Evolutionary conservation across 2,113 vertebrate genomes (phyloP).

Genomic region (Phyllostomus hastatus): DNA sequence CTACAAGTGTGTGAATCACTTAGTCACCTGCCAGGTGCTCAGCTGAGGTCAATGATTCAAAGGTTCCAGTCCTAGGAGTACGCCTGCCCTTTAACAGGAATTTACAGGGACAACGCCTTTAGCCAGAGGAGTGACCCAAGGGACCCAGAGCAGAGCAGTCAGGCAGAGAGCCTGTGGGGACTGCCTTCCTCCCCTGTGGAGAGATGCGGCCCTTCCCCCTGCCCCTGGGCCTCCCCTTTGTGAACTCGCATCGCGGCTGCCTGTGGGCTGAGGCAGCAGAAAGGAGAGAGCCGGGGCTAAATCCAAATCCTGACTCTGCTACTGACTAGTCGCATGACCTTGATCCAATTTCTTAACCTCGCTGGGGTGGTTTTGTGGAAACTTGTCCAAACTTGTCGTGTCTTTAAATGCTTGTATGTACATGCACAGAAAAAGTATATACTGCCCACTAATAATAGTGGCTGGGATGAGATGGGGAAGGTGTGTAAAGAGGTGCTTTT

Average conservation of each 20-base stretch:
- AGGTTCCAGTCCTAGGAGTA: slow-evolving; percentile 2
- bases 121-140: background rate
- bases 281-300: slow-evolving; percentile 2
- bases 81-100: background rate
- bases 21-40: slow-evolving; percentile 9
- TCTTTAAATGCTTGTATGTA: background rate
- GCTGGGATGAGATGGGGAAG: background rate
- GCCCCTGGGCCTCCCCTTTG: background rate
- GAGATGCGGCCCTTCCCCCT: background rate
- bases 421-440: background rate
- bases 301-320: background rate
- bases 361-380: slow-evolving; percentile 29
- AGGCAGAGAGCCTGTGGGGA: background rate
- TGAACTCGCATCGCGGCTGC: background rate
- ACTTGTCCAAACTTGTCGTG: background rate
- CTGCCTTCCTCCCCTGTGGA: background rate
- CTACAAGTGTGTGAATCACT: background rate
- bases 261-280: slow-evolving; percentile 53
- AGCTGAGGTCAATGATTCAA: slow-evolving; percentile 41
- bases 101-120: background rate
- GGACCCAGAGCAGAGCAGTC: background rate
- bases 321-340: background rate
- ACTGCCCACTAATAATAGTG: background rate
- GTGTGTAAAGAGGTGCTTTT: background rate
- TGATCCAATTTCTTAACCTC: background rate